Percentiles rank a stretch among this genome's conserved stretches.
phyloP scores from a whole-genome alignment of 2,797 vertebrate genomes.

The Peromyscus attwateri region DNA sequence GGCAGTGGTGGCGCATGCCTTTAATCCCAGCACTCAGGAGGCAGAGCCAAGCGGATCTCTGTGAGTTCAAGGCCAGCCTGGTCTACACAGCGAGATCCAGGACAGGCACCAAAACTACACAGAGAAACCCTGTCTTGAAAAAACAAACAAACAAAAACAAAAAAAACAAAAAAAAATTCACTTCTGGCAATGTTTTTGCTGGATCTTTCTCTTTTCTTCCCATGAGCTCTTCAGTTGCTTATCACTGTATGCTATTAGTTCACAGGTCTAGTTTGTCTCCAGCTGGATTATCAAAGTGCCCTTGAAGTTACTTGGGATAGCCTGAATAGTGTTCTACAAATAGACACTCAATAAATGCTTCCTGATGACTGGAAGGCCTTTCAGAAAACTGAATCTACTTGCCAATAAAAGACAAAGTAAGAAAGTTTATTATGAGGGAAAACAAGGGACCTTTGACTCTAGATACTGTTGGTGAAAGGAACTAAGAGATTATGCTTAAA shows the following conservation, averaged over 20 bases:
- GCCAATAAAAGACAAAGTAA: conserved; percentile 54
- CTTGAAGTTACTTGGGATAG: conserved; percentile 71
- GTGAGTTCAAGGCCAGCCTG: too few species aligned
- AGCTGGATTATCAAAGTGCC: conserved; percentile 66
- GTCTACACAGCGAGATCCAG: too few species aligned
- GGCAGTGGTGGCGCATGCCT: too few species aligned
- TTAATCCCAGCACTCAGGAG: too few species aligned
- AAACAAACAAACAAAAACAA: too few species aligned
- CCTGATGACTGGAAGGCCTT: conserved; percentile 10
- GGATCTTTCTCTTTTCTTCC: not conserved
- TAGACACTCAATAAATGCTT: conserved; percentile 71
- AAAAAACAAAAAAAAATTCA: not conserved
- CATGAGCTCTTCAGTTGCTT: conserved; percentile 34
- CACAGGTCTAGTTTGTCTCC: conserved; percentile 72
- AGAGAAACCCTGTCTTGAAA: too few species aligned
- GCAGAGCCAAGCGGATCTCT: too few species aligned
- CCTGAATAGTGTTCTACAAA: conserved; percentile 70
- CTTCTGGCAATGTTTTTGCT: conserved; percentile 48
- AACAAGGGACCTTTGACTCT: conserved; percentile 53
- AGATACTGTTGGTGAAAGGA: conserved; percentile 36
- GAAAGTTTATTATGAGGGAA: not conserved
- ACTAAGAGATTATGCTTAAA: conserved; percentile 55
- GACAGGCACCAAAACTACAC: too few species aligned
- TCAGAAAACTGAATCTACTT: conserved; percentile 62
- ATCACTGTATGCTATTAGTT: conserved; percentile 52